These are phyloP conservation scores for Leucophora obtusa DNA, from an alignment of 2,888 invertebrate genomes.

Conservation along the genomic window DNA sequence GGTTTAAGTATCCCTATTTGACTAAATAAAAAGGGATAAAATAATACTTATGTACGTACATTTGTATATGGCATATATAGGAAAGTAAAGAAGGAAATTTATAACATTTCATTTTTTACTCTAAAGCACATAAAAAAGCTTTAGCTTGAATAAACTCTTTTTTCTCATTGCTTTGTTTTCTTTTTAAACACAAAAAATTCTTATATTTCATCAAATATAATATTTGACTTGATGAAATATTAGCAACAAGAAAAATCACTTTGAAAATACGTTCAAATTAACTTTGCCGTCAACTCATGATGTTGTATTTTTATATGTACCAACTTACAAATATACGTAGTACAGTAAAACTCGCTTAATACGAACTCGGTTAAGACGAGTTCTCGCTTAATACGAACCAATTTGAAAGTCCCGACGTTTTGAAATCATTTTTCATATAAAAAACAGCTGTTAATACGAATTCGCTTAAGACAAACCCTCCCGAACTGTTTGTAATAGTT, in stretches of 20 bases:
- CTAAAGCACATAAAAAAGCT: background rate
- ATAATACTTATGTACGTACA: too few relatives aligned
- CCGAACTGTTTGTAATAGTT: too few relatives aligned
- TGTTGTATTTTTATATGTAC: constrained; percentile 15
- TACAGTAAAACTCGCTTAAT: too few relatives aligned
- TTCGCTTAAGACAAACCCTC: too few relatives aligned
- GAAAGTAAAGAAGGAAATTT: background rate
- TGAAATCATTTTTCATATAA: too few relatives aligned
- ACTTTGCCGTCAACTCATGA: constrained; percentile 47
- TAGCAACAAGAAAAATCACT: constrained; percentile 62
- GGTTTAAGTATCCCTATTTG: constrained; percentile 13
- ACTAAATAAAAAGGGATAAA: background rate
- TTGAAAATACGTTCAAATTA: constrained; percentile 56
- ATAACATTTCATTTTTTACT: background rate
- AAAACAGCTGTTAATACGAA: too few relatives aligned
- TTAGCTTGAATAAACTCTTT: constrained; percentile 20
- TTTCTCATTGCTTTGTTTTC: constrained; percentile 9
- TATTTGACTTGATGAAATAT: constrained; percentile 60
- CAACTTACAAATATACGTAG: too few relatives aligned
- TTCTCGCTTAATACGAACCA: too few relatives aligned
- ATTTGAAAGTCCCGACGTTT: too few relatives aligned
- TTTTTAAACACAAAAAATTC: constrained; percentile 4
- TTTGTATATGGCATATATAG: too few relatives aligned
- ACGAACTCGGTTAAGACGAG: too few relatives aligned
- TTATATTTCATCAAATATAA: constrained; percentile 53